Evolutionary conservation across 2,888 invertebrate species (phyloP).

Genomic region (Saturnia japonica): DNA sequence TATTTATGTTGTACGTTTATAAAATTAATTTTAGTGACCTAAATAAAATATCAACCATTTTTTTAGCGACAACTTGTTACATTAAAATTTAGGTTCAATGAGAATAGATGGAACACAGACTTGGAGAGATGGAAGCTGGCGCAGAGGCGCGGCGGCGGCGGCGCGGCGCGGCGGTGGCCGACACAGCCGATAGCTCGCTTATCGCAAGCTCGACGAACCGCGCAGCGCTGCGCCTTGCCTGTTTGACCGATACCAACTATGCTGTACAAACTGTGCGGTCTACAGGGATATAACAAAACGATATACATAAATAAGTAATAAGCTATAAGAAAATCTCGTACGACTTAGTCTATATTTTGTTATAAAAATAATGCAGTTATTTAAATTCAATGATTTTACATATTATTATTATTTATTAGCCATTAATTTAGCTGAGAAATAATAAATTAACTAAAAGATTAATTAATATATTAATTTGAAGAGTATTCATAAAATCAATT

Average conservation of each 20-base stretch:
- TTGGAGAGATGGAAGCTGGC: conserved; percentile 33
- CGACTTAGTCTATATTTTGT: not conserved
- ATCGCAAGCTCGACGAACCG: conserved; percentile 38
- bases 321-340: not conserved
- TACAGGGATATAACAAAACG: not conserved
- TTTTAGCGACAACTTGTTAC: not conserved
- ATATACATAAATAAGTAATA: not conserved
- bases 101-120: conserved; percentile 38
- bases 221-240: conserved; percentile 12
- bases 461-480: too few species aligned
- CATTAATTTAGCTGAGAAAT: too few species aligned
- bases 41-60: not conserved
- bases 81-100: not conserved
- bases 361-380: too few species aligned
- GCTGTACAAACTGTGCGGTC: not conserved
- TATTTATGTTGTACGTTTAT: not conserved
- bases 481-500: too few species aligned
- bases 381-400: too few species aligned
- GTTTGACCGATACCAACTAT: conserved; percentile 31
- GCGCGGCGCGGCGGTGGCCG: too few species aligned
- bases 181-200: conserved; percentile 34
- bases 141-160: too few species aligned
- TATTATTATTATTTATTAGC: too few species aligned
- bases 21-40: not conserved
- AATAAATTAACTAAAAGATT: too few species aligned